These are phyloP conservation scores for Mormyrops boulengeri DNA, from an alignment of 2,797 vertebrate genomes.

Conservation along the genomic window DNA sequence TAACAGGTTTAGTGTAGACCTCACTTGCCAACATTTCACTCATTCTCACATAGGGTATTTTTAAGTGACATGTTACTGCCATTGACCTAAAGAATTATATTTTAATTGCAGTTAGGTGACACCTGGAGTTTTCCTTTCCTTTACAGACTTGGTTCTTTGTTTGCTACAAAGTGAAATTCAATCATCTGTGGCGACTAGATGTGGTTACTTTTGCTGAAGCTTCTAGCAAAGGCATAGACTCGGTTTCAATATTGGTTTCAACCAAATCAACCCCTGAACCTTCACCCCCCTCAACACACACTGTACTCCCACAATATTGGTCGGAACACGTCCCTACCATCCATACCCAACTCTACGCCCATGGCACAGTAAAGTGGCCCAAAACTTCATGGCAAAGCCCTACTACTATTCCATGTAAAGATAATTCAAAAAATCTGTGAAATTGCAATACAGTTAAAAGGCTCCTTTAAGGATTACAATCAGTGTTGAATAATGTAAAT, in stretches of 20 bases:
- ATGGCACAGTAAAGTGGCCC: conserved; percentile 62
- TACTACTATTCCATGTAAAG: conserved; percentile 61
- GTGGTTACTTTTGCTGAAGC: conserved; percentile 17
- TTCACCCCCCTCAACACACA: not conserved
- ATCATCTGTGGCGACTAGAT: conserved; percentile 90
- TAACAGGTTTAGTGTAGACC: not conserved
- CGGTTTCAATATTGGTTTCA: not conserved
- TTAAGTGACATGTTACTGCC: not conserved
- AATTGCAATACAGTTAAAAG: conserved; percentile 56
- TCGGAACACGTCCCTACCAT: not conserved
- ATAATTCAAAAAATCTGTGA: conserved; percentile 64
- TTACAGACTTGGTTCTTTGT: conserved; percentile 63
- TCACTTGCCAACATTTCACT: not conserved
- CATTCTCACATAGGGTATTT: not conserved
- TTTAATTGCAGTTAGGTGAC: not conserved
- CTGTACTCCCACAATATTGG: not conserved
- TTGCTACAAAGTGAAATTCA: conserved; percentile 75
- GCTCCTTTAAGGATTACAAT: conserved; percentile 49
- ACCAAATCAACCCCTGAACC: not conserved
- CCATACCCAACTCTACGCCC: conserved; percentile 36
- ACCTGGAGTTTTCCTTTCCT: conserved; percentile 41
- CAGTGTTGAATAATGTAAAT: conserved; percentile 25
- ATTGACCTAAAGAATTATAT: not conserved
- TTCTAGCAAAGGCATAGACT: not conserved
- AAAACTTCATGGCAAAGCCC: conserved; percentile 59